Evolutionary conservation across 1,140 invertebrate species (phyloP), one percentile per base, ranked within the genome.

Genomic region (Drosophila arizonae): DNA sequence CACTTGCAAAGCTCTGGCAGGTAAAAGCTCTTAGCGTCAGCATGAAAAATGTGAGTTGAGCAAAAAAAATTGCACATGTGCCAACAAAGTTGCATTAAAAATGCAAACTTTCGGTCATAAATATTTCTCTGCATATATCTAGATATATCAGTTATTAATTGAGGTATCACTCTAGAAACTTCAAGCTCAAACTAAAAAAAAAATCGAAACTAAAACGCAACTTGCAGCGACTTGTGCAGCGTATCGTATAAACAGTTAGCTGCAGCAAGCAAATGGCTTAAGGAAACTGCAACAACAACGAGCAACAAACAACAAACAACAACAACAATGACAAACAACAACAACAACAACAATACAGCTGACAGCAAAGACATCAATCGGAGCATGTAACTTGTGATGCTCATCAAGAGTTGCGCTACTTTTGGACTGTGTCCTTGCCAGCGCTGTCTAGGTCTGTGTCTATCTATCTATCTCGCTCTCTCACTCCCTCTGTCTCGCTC

Each of bases 331-430:
- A 36, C 33, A 36, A 62, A 15, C 39, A 28, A 15, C 33, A 36
- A 33, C 36, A 39, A 39, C 36, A 36, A 17, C 41, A 62, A 15
- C 39, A 28, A 15, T 24, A 3, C 21, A 43, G 17, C 33, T 13
- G 36, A 11, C 33, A 24, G 36, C 21, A 26, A 24, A 4, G 36
- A 36, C 30, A 45, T 41, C 68, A 64, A 64, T 63, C 45, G 33
- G 39, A 41, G 39, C 24, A 46, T 62, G 65, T 26, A 65, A 39
- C 45, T 58, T 58, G 56, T 63, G 33, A 33, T 65, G 69, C 77
- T 76, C 65, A 79, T 81, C 73, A 73, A 76, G 73, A 84, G 72
- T 64, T 60, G 52, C 55, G 43, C 43, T 56, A 68, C 64, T 56
- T 56, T 69, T 56, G 24, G 56, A 54, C 54, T 71, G 13, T 60